A percentile compares a stretch with the other conserved stretches of the same genome.
Evolutionary conservation across 64 coral and sea anemone species (phyloP).

Genomic region (Porites lutea): DNA sequence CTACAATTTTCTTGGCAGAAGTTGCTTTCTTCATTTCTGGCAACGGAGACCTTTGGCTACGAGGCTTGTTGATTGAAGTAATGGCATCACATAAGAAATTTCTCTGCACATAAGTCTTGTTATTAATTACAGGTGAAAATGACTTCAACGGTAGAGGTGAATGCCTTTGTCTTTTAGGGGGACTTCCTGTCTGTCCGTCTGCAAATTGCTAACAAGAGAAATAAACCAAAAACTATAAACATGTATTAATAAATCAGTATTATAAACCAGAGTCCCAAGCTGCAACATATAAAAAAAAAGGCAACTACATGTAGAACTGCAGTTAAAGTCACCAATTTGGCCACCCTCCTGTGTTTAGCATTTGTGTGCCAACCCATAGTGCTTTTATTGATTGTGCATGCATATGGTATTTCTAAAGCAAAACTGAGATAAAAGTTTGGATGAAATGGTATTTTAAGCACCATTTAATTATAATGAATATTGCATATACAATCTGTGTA

Average conservation of each 20-base stretch:
- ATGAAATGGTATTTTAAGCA: too few species aligned
- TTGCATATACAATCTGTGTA: too few species aligned
- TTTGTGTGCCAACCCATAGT: too few species aligned
- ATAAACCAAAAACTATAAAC: background rate
- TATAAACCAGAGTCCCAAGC: too few species aligned
- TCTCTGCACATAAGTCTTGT: background rate
- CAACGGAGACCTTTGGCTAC: background rate
- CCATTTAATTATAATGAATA: too few species aligned
- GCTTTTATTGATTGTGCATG: too few species aligned
- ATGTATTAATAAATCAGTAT: background rate
- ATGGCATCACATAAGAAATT: slow-evolving; percentile 14
- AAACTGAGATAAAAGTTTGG: too few species aligned
- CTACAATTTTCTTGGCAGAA: background rate
- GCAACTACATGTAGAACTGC: too few species aligned
- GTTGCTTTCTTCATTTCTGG: background rate
- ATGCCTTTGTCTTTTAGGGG: background rate
- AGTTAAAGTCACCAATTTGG: too few species aligned
- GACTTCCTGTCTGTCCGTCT: background rate
- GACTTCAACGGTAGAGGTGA: background rate
- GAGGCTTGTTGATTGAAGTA: background rate
- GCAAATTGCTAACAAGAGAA: background rate
- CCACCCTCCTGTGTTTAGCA: too few species aligned
- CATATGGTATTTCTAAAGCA: too few species aligned
- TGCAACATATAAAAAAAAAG: too few species aligned
- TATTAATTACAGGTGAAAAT: background rate